Evolutionary conservation across 2,888 invertebrate genomes (phyloP).

Genomic region (Troides aeacus): DNA sequence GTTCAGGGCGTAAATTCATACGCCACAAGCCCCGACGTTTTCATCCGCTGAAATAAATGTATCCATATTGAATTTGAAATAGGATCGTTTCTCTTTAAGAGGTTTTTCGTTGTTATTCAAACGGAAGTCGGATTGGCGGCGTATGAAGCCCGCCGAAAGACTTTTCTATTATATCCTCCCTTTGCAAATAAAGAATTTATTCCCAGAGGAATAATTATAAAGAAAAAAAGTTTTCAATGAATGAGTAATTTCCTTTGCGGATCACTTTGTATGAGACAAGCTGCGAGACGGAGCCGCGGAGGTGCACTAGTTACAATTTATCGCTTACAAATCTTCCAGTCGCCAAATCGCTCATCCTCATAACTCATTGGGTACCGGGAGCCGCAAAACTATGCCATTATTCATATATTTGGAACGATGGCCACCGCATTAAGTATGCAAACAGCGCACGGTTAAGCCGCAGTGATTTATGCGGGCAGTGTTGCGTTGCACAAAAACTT

Average conservation of each 20-base stretch:
- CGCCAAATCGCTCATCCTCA: neutral
- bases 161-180: neutral
- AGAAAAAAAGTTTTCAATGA: neutral
- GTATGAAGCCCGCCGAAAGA: neutral
- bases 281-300: no score
- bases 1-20: neutral
- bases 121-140: slow-evolving; percentile 9
- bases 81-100: slow-evolving; percentile 11
- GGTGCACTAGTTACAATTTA: neutral
- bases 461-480: slow-evolving; percentile 4
- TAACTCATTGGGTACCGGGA: neutral
- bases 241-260: no score
- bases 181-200: neutral
- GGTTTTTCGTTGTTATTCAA: slow-evolving; percentile 18
- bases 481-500: neutral
- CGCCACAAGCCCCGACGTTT: neutral
- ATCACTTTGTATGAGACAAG: no score
- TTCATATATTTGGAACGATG: slow-evolving; percentile 5
- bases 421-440: slow-evolving; percentile 9
- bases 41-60: neutral
- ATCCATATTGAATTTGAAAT: slow-evolving; percentile 23
- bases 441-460: neutral
- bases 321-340: neutral
- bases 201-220: neutral
- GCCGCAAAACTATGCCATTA: slow-evolving; percentile 11